Conservation (phyloP, 1,140 invertebrate genomes). For the Drosophila gunungcola region DNA sequence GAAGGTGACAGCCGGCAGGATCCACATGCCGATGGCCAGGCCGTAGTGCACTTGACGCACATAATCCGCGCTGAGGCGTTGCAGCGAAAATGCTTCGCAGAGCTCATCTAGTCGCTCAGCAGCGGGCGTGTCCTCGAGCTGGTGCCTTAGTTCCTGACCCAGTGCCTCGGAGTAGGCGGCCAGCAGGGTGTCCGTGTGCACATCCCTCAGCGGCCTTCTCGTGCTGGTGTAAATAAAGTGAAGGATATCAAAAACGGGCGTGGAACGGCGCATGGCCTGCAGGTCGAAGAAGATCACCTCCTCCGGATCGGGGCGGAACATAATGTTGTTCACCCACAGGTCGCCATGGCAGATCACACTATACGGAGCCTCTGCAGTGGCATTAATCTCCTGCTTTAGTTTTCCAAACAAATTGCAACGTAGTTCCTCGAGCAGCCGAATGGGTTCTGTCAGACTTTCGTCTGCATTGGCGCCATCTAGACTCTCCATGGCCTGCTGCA, state of each 20-base stretch:
- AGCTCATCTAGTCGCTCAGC: constrained; percentile 45
- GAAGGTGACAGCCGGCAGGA: constrained; percentile 81
- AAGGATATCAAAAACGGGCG: constrained; percentile 85
- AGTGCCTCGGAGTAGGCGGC: constrained; percentile 63
- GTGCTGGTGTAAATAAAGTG: constrained; percentile 84
- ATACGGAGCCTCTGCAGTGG: constrained; percentile 37
- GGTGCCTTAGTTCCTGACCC: constrained; percentile 50
- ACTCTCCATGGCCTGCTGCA: constrained; percentile 77
- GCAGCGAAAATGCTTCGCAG: constrained; percentile 60
- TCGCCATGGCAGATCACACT: constrained; percentile 85
- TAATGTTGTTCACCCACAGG: constrained; percentile 85
- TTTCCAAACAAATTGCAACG: constrained; percentile 59
- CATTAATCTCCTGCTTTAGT: constrained; percentile 63
- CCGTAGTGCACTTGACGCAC: constrained; percentile 76
- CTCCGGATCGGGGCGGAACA: constrained; percentile 74
- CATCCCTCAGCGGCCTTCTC: constrained; percentile 66
- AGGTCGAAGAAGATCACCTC: constrained; percentile 86
- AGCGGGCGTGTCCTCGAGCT: constrained; percentile 53
- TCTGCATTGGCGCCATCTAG: constrained; percentile 68
- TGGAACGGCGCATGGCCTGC: constrained; percentile 86
- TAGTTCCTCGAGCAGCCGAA: constrained; percentile 62
- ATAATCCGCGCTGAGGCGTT: constrained; percentile 72
- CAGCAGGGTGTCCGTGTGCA: constrained; percentile 68
- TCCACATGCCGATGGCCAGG: constrained; percentile 80
- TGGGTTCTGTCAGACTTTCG: constrained; percentile 64